Conservation (phyloP, 2,888 invertebrate genomes). For the Atethmia centrago region DNA sequence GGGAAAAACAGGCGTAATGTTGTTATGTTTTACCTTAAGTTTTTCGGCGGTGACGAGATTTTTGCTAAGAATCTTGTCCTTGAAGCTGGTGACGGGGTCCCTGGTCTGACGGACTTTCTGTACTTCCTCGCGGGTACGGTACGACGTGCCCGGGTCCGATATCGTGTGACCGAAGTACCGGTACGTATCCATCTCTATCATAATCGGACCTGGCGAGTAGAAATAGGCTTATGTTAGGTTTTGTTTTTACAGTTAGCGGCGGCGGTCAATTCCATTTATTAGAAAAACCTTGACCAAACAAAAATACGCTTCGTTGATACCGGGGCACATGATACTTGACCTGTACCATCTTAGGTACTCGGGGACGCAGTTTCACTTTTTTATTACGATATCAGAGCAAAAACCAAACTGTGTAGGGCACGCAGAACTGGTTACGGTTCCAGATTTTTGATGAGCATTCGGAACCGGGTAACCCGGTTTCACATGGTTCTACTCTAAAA, state of each 20-base stretch:
- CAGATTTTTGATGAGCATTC: no score
- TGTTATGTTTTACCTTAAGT: constrained; percentile 21
- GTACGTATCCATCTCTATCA: constrained; percentile 98
- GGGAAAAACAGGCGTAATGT: background rate
- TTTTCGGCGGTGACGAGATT: background rate
- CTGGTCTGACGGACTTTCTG: constrained; percentile 20
- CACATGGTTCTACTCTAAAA: no score
- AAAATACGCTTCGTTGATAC: no score
- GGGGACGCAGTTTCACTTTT: background rate
- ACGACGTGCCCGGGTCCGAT: constrained; percentile 99
- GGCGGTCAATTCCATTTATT: no score
- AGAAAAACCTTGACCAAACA: no score
- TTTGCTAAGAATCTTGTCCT: constrained; percentile 15
- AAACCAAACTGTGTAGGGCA: no score
- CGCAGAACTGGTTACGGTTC: no score
- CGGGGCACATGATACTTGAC: no score
- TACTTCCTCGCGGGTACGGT: constrained; percentile 77
- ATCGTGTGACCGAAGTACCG: constrained; percentile 99
- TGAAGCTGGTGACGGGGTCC: constrained; percentile 28
- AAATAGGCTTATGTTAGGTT: background rate
- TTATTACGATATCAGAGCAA: no score
- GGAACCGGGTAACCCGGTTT: no score
- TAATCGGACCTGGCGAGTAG: constrained; percentile 62
- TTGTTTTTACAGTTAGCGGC: no score
- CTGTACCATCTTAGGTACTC: no score